Conservation (phyloP, 2,797 vertebrate genomes). For the Cossypha heuglini region DNA sequence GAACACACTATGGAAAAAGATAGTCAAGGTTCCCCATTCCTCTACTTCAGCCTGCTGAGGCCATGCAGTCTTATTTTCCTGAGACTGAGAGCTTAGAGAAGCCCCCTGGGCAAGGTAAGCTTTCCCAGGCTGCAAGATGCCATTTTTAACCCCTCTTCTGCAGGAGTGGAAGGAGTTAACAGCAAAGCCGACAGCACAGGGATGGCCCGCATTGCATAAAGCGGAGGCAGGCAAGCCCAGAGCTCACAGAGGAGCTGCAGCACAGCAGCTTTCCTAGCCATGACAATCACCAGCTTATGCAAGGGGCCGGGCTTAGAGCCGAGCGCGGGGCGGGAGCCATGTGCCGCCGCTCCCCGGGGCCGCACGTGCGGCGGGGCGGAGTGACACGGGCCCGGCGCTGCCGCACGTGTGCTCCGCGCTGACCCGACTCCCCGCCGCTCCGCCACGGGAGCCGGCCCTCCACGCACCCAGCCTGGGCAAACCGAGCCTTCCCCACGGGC, state of each 20-base stretch:
- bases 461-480: neutral
- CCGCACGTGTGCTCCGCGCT: neutral
- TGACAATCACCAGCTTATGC: slow-evolving; percentile 51
- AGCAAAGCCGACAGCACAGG: neutral
- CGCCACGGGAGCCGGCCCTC: neutral
- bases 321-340: neutral
- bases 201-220: slow-evolving; percentile 49
- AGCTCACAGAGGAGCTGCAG: neutral
- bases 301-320: slow-evolving; percentile 44
- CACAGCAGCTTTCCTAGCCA: neutral
- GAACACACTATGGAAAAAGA: neutral
- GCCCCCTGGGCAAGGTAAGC: neutral
- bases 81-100: neutral
- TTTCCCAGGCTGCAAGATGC: neutral
- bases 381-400: neutral
- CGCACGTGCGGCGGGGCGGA: slow-evolving; percentile 65
- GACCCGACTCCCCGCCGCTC: neutral
- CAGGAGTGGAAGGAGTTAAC: slow-evolving; percentile 34
- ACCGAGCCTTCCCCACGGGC: neutral
- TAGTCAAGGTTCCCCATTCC: neutral
- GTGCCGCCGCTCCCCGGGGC: neutral
- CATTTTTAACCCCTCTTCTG: neutral
- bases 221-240: neutral
- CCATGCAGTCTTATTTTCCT: neutral
- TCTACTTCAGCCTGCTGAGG: neutral